phyloP scores from a whole-genome alignment of 2,797 vertebrate species.

The Naso thynnoides region DNA sequence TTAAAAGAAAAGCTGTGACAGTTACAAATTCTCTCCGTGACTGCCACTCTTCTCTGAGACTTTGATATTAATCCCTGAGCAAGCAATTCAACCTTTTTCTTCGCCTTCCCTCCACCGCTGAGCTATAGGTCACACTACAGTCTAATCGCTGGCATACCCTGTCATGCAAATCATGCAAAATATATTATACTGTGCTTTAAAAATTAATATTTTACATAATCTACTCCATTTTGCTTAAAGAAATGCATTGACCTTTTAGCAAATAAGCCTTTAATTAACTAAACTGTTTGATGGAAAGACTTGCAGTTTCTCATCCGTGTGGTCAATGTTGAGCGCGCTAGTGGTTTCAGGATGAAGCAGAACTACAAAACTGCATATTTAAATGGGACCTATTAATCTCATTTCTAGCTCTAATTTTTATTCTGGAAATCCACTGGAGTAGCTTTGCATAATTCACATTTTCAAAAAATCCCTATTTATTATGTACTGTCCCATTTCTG shows the following conservation, averaged over 20 bases:
- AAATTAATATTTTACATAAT: slow-evolving; percentile 53
- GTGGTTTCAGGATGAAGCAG: slow-evolving; percentile 23
- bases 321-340: slow-evolving; percentile 2
- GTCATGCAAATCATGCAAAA: slow-evolving; percentile 57
- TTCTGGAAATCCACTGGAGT: too few species aligned
- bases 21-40: slow-evolving; percentile 2
- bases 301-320: slow-evolving; percentile 19
- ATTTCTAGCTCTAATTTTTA: too few species aligned
- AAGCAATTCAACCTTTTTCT: slow-evolving; percentile 19
- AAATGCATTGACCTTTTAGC: slow-evolving; percentile 60
- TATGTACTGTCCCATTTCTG: too few species aligned
- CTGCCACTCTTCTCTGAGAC: slow-evolving; percentile 13
- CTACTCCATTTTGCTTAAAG: slow-evolving; percentile 49
- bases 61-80: slow-evolving; percentile 35
- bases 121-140: slow-evolving; percentile 37
- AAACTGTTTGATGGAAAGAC: slow-evolving; percentile 38
- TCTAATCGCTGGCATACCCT: slow-evolving; percentile 36
- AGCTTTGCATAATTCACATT: too few species aligned
- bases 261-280: slow-evolving; percentile 54
- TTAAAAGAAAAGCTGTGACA: slow-evolving; percentile 17
- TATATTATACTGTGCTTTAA: slow-evolving; percentile 43
- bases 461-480: too few species aligned
- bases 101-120: slow-evolving; percentile 11
- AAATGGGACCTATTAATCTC: neutral
- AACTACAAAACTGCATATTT: neutral